Base-by-base conservation (phyloP, 1,140 invertebrate species). In the Trichogramma pretiosum region DNA sequence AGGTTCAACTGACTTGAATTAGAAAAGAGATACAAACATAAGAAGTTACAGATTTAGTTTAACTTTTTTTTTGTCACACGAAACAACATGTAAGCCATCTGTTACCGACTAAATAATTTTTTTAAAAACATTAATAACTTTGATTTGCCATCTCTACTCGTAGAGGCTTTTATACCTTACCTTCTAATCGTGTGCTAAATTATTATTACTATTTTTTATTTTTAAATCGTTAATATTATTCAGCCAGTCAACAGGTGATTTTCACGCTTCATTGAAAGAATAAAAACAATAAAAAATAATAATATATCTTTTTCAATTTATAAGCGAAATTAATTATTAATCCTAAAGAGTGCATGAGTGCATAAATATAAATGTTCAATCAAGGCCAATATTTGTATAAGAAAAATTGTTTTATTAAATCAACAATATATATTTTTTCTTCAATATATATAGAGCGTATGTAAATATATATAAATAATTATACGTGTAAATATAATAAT, bases 391-490 rank as follows among this genome's bases (percentile, higher is more conserved):
- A 60, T 67, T 65, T 53, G 46, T 66, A 64, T 60, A 58, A 67
- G 67, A 48, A 67, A 65, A 62, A 67, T 68, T 67, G 67, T 68
- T 68, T n/a, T n/a, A n/a, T n/a, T n/a, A n/a, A 65, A 67, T 58
- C 58, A 65, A 68, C 63, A 66, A 54, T 66, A 60, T 55, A 50
- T 55, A 50, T 50, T 23, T 26, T 45, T 28, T 56, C 37, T 56
- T 51, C 46, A 39, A 50, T 45, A 50, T 45, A 34, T 50, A 33
- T 50, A n/a, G 10, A 38, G 13, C 22, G 37, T 35, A 22, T 41
- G 10, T 40, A 18, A 41, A 37, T 18, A 34, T 34, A 48, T 49
- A 49, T 18, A 38, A 33, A 22, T 44, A 44, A 36, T 50, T 24
- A 33, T 50, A 48, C 30, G 34, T 10, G 37, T 45, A 45, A 33